Evolutionary conservation across 2,113 vertebrate genomes (phyloP).

Genomic region (Serinus canaria): DNA sequence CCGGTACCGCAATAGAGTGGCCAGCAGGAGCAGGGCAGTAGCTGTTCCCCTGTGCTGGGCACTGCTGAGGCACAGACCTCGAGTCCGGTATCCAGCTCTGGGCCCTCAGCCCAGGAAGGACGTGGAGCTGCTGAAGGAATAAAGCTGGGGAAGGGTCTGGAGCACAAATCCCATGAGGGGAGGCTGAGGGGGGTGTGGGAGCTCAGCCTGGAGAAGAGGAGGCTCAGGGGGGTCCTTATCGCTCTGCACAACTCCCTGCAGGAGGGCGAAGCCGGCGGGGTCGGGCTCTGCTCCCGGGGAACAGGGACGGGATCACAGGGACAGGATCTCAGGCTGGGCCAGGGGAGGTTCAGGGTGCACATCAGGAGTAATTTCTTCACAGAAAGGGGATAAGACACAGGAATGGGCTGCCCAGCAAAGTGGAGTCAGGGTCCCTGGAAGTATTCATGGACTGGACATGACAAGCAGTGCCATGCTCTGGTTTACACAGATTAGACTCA

Average conservation of each 20-base stretch:
- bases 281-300: background rate
- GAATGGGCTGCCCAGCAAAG: background rate
- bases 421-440: background rate
- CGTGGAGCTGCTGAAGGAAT: background rate
- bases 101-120: background rate
- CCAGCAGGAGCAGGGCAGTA: background rate
- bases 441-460: background rate
- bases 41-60: background rate
- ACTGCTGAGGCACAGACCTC: background rate
- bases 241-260: accelerated
- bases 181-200: background rate
- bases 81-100: background rate
- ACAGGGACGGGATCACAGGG: background rate
- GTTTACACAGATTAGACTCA: accelerated
- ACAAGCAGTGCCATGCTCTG: too few species aligned
- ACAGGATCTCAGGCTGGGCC: accelerated
- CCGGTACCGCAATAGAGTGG: accelerated
- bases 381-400: background rate
- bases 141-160: background rate
- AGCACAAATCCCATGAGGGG: background rate
- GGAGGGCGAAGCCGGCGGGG: background rate
- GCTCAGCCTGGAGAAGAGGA: background rate
- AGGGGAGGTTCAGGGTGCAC: background rate
- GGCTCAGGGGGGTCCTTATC: background rate
- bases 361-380: background rate